Evolutionary conservation across 1,140 invertebrate genomes (phyloP).

Genomic region (Sweltsa coloradensis): DNA sequence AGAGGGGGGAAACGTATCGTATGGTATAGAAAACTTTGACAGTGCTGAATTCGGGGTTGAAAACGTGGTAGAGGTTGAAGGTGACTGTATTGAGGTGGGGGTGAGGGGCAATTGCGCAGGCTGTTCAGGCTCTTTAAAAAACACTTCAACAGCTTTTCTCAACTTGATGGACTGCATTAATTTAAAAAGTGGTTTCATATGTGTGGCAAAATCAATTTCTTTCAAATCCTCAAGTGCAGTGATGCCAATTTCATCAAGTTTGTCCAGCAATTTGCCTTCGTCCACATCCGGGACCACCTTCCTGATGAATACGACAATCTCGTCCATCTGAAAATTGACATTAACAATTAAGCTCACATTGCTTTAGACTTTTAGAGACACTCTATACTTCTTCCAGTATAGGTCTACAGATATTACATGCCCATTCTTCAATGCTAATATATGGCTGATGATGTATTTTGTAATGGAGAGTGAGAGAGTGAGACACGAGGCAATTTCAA

Average conservation of each 20-base stretch:
- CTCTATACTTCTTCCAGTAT: background rate
- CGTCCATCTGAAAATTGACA: slow-evolving; percentile 2
- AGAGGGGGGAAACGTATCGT: background rate
- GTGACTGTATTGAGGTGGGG: background rate
- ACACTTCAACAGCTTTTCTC: background rate
- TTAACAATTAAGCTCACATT: background rate
- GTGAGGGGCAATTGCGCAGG: background rate
- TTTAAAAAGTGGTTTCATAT: background rate
- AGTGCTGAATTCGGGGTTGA: background rate
- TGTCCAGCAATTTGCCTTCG: background rate
- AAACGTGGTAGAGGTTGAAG: background rate
- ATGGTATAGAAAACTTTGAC: background rate
- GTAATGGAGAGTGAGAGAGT: background rate
- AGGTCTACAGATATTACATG: background rate
- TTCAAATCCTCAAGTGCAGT: background rate
- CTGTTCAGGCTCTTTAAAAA: no score
- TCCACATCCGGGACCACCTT: background rate
- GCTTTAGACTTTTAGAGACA: background rate
- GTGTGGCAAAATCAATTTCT: background rate
- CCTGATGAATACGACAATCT: background rate
- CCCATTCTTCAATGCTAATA: background rate
- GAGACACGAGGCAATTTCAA: background rate
- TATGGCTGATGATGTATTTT: background rate
- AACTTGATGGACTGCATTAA: background rate
- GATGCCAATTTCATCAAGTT: slow-evolving; percentile 1